Evolutionary conservation across 2,113 vertebrate species (phyloP), one percentile per base, ranked within the genome.

Genomic region (Crotalus viridis): DNA sequence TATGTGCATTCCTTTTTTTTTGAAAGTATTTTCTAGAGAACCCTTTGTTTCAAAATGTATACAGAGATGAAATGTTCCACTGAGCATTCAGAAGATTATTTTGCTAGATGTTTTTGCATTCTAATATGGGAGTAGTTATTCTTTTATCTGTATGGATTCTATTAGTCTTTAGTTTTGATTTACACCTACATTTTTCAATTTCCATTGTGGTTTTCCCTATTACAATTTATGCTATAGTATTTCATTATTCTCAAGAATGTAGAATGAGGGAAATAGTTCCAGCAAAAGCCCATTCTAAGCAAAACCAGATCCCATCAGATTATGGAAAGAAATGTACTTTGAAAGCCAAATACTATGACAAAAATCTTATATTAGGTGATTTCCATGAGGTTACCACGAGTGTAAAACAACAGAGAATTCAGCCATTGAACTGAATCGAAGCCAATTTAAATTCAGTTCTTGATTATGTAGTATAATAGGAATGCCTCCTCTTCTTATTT

Each of bases 21-120:
- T 95, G 92, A 26, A 46, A 2, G 15, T 59, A 8, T 22, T 24
- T 51, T 33, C 48, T 74, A 24, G 52, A 52, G 26, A 55, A 69
- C 39, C 15, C 22, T 28, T 33, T 54, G n/a, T 21, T 74, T 89
- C 28, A 92, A 55, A 48, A 91, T 87, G 26, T 28, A 21, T 85
- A 9, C 26, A n/a, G 28, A 85, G 5, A 59, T n/a, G 9, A n/a
- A 59, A 86, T 46, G 19, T n/a, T 94, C 74, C 94, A 89, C 95
- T 96, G 95, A 94, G 95, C 94, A 48, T 69, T 43, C 3, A 56
- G 81, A 93, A 87, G 64, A 91, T 94, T 95, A 92, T 81, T 91
- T 81, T 88, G 39, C 86, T 57, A 2, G 5, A 51, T 61, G 33
- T n/a, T 8, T 56, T 48, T 33, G 57, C 22, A 33, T 39, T 91